Conservation (phyloP, 2,113 vertebrate species). For the Ochotona curzoniae region DNA sequence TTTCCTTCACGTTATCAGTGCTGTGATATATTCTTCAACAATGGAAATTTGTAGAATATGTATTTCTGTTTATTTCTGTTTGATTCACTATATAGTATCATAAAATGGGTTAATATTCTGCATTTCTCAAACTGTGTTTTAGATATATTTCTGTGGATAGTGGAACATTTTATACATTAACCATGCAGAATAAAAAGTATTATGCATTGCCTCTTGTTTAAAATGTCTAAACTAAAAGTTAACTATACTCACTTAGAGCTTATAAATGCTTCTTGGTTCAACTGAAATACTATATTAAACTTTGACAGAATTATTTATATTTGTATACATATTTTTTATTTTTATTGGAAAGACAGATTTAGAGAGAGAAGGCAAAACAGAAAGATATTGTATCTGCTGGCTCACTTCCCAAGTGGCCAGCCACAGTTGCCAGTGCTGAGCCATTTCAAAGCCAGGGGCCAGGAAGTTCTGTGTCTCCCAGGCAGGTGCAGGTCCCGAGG, state of each 20-base stretch:
- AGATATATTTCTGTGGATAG: constrained; percentile 20
- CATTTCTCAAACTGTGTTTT: constrained; percentile 44
- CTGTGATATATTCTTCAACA: constrained; percentile 27
- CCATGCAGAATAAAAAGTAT: constrained; percentile 65
- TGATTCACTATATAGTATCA: background rate
- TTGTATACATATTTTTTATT: background rate
- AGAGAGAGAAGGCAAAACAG: too few species aligned
- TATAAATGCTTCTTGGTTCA: constrained; percentile 17
- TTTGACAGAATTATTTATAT: constrained; percentile 7
- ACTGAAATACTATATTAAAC: constrained; percentile 48
- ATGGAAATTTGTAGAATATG: background rate
- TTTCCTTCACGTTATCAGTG: constrained; percentile 33
- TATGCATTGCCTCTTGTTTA: background rate
- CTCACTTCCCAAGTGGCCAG: too few species aligned
- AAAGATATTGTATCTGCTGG: too few species aligned
- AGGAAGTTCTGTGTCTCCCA: too few species aligned
- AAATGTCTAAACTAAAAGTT: background rate
- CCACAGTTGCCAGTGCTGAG: too few species aligned
- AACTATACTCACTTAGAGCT: background rate
- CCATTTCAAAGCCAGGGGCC: too few species aligned
- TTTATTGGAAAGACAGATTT: too few species aligned
- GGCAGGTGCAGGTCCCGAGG: too few species aligned
- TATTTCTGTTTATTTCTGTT: constrained; percentile 16
- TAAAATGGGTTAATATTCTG: constrained; percentile 23
- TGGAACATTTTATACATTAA: constrained; percentile 58